Evolutionary conservation across 2,797 vertebrate genomes (phyloP).

Genomic region (Oreortyx pictus): DNA sequence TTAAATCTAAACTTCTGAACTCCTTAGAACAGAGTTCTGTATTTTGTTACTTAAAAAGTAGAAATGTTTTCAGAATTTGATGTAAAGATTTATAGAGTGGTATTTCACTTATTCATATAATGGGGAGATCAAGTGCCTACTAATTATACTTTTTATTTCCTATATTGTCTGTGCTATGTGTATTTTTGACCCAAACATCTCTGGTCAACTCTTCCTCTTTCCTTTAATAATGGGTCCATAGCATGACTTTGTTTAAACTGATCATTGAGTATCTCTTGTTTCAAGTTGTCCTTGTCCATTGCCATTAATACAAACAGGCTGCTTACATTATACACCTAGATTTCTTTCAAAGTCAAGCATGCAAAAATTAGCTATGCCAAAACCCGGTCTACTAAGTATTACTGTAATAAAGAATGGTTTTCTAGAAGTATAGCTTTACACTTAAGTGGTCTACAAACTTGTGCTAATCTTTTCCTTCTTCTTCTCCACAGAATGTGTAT

Average conservation of each 20-base stretch:
- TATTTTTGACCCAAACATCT: not conserved
- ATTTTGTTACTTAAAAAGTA: not conserved
- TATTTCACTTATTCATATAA: not conserved
- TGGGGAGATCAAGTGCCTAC: not conserved
- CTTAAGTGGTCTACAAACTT: not conserved
- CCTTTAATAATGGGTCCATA: not conserved
- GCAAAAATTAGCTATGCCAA: not conserved
- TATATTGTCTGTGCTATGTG: not conserved
- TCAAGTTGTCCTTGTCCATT: not conserved
- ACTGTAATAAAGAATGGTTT: not conserved
- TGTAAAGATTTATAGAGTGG: not conserved
- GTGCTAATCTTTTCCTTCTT: not conserved
- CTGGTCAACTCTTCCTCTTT: not conserved
- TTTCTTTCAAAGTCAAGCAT: not conserved
- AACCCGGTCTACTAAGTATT: not conserved
- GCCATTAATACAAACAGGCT: not conserved
- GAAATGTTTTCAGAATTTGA: not conserved
- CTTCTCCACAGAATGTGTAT: slow-evolving; percentile 89
- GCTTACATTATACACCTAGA: not conserved
- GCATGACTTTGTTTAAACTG: not conserved
- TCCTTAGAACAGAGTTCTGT: not conserved
- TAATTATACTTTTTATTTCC: not conserved
- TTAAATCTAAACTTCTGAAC: not conserved
- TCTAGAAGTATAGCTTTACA: not conserved
- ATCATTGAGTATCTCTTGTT: not conserved